Base-by-base conservation (phyloP, 2,797 vertebrate genomes). In the Chiroxiphia lanceolata region DNA sequence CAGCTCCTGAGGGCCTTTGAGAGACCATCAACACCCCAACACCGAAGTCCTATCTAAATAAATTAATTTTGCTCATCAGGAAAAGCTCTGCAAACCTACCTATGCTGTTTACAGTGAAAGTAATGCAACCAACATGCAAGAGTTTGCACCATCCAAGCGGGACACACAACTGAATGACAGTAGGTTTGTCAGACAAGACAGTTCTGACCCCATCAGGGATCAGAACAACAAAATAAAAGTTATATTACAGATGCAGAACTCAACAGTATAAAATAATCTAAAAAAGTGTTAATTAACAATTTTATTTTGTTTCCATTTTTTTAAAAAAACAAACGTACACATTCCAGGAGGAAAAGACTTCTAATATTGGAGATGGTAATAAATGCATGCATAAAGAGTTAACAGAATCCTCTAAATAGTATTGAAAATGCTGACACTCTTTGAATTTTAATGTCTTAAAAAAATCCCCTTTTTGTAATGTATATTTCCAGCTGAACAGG, bases 401-500 rank as follows among this genome's bases (percentile, higher is more conserved):
- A 76, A 40, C 2, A 72, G n/a, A 61, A 59, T 63, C 15, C 11
- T 34, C 48, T 53, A 42, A 56, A 67, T 50, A 36, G 60, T 36
- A 50, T 34, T 4, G 12, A 69, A 90, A 84, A 64, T 71, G 4
- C 5, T 64, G n/a, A 15, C 9, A 3, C 8, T 40, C 1, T 1
- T 59, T 87, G 42, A 68, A 60, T 19, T 44, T 44, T 22, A 38
- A 14, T 29, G 8, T 40, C 82, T 12, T 0, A 13, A 77, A 63
- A 70, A 45, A 18, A 0, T 4, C 1, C 7, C 0, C 6, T 11
- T 63, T 56, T 71, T 60, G 17, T 4, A 68, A 87, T 34, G 29
- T 0, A 1, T 44, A 44, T 54, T 72, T 79, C 19, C 56, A 87
- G 27, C 8, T 67, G 20, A 70, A 71, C 5, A 67, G 9, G 11